These are phyloP conservation scores for Nipponacmea schrenckii DNA, from an alignment of 2,888 invertebrate genomes.

Conservation along the genomic window DNA sequence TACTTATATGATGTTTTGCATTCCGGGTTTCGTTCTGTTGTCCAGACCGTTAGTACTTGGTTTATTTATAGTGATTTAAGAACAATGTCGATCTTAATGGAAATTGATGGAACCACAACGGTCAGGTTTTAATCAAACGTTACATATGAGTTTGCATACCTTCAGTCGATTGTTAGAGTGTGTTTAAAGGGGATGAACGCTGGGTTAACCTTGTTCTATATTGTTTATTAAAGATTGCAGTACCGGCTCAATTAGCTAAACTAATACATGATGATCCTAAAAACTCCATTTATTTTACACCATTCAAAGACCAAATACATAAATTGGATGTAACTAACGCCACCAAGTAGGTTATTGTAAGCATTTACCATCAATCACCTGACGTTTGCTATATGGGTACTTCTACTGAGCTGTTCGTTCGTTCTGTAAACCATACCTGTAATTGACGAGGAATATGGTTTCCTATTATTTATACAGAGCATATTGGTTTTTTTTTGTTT, in stretches of 20 bases:
- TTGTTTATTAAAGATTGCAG: slow-evolving; percentile 25
- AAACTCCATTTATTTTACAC: slow-evolving; percentile 33
- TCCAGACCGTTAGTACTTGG: neutral
- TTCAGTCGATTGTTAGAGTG: neutral
- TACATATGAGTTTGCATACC: too few relatives aligned
- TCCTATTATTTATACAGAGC: too few relatives aligned
- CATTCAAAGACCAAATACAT: slow-evolving; percentile 30
- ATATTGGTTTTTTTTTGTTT: too few relatives aligned
- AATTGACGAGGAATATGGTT: too few relatives aligned
- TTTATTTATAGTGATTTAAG: too few relatives aligned
- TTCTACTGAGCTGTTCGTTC: too few relatives aligned
- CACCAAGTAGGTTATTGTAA: slow-evolving; percentile 12
- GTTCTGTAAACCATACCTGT: too few relatives aligned
- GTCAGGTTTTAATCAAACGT: too few relatives aligned
- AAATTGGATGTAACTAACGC: slow-evolving; percentile 14
- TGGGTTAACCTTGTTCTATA: neutral
- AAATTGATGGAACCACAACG: too few relatives aligned
- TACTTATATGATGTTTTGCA: too few relatives aligned
- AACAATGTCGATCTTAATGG: too few relatives aligned
- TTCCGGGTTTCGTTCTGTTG: too few relatives aligned
- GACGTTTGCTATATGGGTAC: neutral
- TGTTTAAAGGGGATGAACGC: neutral
- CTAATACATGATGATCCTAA: slow-evolving; percentile 22
- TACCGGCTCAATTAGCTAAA: slow-evolving; percentile 33
- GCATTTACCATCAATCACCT: neutral